Base-by-base conservation (phyloP, 2,888 invertebrate species). In the Platycnemis pennipes region DNA sequence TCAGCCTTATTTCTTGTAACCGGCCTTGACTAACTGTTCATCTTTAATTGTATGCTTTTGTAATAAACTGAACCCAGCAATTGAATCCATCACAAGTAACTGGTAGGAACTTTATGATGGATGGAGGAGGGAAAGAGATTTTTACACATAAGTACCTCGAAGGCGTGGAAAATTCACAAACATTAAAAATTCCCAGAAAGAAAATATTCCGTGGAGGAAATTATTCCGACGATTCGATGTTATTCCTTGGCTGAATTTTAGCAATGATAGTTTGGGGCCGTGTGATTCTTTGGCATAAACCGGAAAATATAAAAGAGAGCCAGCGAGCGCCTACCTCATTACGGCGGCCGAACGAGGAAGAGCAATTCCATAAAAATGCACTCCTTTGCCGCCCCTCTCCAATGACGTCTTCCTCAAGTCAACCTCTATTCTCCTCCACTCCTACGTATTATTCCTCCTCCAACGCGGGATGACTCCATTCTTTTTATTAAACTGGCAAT, bases 401-500 rank as follows among this genome's bases (percentile, higher is more conserved):
- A 49, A 49, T 19, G 13, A 31, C 77, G 26, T 63, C 63, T 13
- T 63, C 26, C 63, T n/a, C 16, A 49, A 49, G 63, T 77, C 77
- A 77, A 77, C 77, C 26, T 37, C 77, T 37, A 0, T 16, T 26
- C 77, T 1, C 0, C 8, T 26, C 19, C 63, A 5, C n/a, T 63
- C 63, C 26, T 31, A 11, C 37, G 31, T 37, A 77, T 77, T 77
- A 77, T 77, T n/a, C 11, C 37, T 16, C n/a, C 37, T 37, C 77
- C 37, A 37, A 77, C 13, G 8, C 69, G 31, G 69, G 69, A 69
- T 69, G 69, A 31, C n/a, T 77, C 77, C 13, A 46, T 37, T 53
- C 56, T 89, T 56, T 53, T 89, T 26, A 37, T 89, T 89, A 56
- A 89, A 89, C 56, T 56, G 56, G 53, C 56, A 16, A 89, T 63